A percentile compares a stretch with the other conserved stretches of the same genome.
phyloP scores from a whole-genome alignment of 2,113 vertebrate species.

The Prietella phreatophila region DNA sequence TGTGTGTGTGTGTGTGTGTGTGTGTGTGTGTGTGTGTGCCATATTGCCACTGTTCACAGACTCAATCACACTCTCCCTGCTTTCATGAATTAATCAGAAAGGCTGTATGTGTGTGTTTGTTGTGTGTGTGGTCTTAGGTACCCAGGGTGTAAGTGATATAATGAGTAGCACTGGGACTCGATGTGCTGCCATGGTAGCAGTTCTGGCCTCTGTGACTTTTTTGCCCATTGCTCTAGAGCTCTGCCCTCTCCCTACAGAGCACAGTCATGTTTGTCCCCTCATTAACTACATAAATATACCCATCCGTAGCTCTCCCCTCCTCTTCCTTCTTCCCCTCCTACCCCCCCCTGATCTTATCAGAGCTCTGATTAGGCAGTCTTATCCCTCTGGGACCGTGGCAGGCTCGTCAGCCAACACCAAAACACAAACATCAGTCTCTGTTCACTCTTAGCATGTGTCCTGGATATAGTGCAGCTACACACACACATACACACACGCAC shows the following conservation, averaged over 20 bases:
- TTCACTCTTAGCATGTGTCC: conserved; percentile 52
- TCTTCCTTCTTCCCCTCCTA: conserved; percentile 60
- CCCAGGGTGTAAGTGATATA: conserved; percentile 84
- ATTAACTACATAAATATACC: conserved; percentile 73
- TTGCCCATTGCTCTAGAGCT: conserved; percentile 68
- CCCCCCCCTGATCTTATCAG: conserved; percentile 68
- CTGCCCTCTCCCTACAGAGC: conserved; percentile 68
- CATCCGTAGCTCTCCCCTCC: conserved; percentile 57
- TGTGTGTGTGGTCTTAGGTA: conserved; percentile 57
- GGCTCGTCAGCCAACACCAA: conserved; percentile 60
- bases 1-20: conserved; percentile 60
- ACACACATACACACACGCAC: conserved; percentile 16
- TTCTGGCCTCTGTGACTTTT: conserved; percentile 60
- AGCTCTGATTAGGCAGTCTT: conserved; percentile 68
- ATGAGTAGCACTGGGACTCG: conserved; percentile 86
- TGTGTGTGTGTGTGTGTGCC: conserved; percentile 64
- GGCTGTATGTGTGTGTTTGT: conserved; percentile 80
- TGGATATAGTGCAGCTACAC: conserved; percentile 16
- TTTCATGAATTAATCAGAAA: conserved; percentile 95
- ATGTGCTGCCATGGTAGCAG: conserved; percentile 70
- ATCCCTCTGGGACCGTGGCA: conserved; percentile 65
- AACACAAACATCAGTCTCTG: conserved; percentile 72
- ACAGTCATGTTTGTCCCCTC: conserved; percentile 73
- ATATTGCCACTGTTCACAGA: conserved; percentile 70
- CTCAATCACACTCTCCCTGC: conserved; percentile 83